These are phyloP conservation scores for Ispidina picta DNA, from an alignment of 2,797 vertebrate genomes.

Conservation along the genomic window DNA sequence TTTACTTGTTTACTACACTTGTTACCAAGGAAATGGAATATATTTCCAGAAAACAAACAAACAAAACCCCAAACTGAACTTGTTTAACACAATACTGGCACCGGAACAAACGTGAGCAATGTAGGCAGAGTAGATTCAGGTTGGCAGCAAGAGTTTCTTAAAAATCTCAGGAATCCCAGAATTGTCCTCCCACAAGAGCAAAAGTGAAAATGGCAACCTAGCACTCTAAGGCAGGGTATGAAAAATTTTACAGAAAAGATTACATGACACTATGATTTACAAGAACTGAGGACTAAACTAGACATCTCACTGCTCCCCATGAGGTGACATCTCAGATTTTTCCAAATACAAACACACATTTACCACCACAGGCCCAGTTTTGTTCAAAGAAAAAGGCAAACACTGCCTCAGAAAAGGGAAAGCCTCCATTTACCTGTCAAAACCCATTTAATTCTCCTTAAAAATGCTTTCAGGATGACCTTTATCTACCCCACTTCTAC, in stretches of 20 bases:
- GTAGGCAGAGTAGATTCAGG: not conserved
- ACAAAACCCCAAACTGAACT: not conserved
- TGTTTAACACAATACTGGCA: not conserved
- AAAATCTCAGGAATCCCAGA: not conserved
- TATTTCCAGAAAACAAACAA: not conserved
- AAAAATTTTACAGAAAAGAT: not conserved
- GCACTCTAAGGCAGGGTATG: not conserved
- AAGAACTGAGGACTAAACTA: not conserved
- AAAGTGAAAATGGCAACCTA: not conserved
- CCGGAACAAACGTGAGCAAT: not conserved
- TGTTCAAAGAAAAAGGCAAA: not conserved
- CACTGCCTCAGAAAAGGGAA: fast-evolving
- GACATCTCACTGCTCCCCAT: not conserved
- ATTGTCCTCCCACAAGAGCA: not conserved
- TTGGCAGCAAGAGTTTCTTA: not conserved
- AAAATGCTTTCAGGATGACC: not conserved
- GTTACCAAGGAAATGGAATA: not conserved
- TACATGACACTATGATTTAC: not conserved
- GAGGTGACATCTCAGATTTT: not conserved
- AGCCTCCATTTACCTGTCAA: not conserved
- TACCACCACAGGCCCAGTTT: not conserved
- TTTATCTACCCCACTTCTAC: not conserved
- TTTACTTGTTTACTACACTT: not conserved
- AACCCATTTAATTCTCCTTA: not conserved
- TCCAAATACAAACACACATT: not conserved